Percentiles rank a stretch among this genome's conserved stretches.
These are phyloP conservation scores for Adelges cooleyi DNA, from an alignment of 1,140 invertebrate genomes.

Conservation along the genomic window DNA sequence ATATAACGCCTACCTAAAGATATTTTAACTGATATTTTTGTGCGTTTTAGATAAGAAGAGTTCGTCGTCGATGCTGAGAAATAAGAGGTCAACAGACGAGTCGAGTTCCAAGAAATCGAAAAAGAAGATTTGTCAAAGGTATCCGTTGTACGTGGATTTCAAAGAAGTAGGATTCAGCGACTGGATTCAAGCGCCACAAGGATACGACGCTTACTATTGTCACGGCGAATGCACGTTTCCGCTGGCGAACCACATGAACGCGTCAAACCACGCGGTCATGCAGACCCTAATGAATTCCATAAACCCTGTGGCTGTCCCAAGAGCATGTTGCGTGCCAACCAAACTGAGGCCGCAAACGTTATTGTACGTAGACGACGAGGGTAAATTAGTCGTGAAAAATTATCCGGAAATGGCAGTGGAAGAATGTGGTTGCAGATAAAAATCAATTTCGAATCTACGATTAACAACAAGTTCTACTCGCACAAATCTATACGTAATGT, in stretches of 20 bases:
- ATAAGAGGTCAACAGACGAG: constrained; percentile 35
- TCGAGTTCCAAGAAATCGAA: constrained; percentile 37
- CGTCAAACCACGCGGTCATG: constrained; percentile 96
- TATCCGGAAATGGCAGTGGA: constrained; percentile 92
- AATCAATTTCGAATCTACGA: background rate
- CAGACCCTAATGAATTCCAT: constrained; percentile 91
- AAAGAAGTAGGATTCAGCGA: constrained; percentile 93
- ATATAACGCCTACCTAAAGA: too few relatives aligned
- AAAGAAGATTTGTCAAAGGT: constrained; percentile 68
- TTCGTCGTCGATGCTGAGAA: background rate
- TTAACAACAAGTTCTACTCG: too few relatives aligned
- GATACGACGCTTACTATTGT: constrained; percentile 92
- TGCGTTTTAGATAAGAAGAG: too few relatives aligned
- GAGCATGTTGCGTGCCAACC: constrained; percentile 87
- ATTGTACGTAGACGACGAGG: constrained; percentile 84
- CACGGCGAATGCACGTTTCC: constrained; percentile 89
- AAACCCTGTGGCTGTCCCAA: constrained; percentile 73
- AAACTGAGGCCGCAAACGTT: constrained; percentile 79
- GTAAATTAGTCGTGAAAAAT: constrained; percentile 89
- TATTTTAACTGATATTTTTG: too few relatives aligned
- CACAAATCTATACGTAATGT: too few relatives aligned
- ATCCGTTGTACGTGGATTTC: constrained; percentile 91
- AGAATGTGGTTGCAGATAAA: constrained; percentile 65
- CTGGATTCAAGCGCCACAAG: constrained; percentile 95
- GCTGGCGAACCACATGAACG: constrained; percentile 81